Percentiles rank a stretch among this genome's conserved stretches.
Conservation (phyloP, 2,797 vertebrate species). For the Sebastiscus tertius region DNA sequence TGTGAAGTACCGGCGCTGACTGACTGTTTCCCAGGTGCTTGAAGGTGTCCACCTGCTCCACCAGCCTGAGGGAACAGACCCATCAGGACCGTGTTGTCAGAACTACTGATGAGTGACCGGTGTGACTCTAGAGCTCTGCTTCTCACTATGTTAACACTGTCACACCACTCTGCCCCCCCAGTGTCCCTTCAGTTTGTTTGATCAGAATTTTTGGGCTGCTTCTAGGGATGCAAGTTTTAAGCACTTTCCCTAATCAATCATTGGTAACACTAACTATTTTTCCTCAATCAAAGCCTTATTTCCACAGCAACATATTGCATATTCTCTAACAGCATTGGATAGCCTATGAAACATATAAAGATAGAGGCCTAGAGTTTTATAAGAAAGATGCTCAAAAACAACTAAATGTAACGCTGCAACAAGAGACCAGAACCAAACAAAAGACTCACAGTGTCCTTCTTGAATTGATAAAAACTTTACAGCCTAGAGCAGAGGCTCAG, state of each 20-base stretch:
- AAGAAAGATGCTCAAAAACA: no score
- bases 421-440: no score
- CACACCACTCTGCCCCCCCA: not conserved
- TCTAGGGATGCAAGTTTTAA: not conserved
- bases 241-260: no score
- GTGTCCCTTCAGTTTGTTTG: not conserved
- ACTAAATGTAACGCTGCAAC: no score
- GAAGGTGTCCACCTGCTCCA: slow-evolving; percentile 20
- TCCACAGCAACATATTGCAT: no score
- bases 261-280: no score
- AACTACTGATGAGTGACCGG: not conserved
- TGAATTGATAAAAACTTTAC: no score
- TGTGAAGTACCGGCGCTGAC: not conserved
- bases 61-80: not conserved
- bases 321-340: no score
- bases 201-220: not conserved
- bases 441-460: no score
- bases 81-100: not conserved
- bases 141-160: not conserved
- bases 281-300: no score
- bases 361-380: no score
- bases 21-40: slow-evolving; percentile 10
- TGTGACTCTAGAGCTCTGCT: not conserved
- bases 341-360: no score
- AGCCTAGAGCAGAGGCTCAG: not conserved